phyloP scores from a whole-genome alignment of 2,113 vertebrate genomes.

The Ardeotis arabs region DNA sequence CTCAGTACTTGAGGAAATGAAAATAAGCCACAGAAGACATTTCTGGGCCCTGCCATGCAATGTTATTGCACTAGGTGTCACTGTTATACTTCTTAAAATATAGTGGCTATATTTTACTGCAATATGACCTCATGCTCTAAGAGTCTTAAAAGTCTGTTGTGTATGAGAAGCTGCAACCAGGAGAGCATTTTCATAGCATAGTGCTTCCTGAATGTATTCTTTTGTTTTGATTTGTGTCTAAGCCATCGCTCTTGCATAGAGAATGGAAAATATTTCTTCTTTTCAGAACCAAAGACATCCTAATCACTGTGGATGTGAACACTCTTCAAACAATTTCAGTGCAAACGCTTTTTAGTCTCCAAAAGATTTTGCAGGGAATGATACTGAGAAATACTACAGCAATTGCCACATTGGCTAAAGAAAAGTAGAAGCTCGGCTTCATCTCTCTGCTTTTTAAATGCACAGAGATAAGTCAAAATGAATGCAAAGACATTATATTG shows the following conservation, averaged over 20 bases:
- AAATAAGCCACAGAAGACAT: neutral
- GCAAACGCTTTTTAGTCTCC: neutral
- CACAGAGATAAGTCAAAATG: neutral
- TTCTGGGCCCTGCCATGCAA: neutral
- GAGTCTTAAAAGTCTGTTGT: neutral
- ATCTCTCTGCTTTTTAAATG: neutral
- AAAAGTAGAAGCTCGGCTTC: neutral
- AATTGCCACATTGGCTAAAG: neutral
- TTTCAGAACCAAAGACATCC: neutral
- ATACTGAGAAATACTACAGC: neutral
- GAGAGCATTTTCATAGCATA: neutral
- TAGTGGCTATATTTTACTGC: rapidly evolving
- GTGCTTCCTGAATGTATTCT: neutral
- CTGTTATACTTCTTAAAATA: constrained; percentile 28
- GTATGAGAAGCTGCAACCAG: neutral
- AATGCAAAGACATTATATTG: neutral
- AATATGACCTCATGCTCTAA: rapidly evolving
- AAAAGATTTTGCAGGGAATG: neutral
- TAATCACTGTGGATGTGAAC: neutral
- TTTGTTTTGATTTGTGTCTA: neutral
- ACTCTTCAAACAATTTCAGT: neutral
- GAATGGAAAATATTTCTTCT: neutral
- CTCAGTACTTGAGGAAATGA: neutral
- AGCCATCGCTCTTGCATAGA: neutral
- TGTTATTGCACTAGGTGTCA: constrained; percentile 60